Evolutionary conservation across 2,113 vertebrate genomes (phyloP).

Genomic region (Cyanocitta stelleri): DNA sequence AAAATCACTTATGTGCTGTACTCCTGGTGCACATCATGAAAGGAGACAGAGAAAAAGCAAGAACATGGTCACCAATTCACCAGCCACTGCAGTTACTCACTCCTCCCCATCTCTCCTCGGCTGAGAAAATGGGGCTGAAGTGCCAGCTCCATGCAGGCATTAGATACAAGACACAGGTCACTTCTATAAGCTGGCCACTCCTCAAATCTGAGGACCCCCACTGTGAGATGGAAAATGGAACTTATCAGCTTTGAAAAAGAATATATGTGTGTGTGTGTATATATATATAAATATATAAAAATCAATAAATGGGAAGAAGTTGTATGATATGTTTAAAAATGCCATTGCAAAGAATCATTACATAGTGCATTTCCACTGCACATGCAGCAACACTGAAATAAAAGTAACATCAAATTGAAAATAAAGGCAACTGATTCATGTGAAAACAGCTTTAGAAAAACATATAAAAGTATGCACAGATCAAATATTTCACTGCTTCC

Average conservation of each 20-base stretch:
- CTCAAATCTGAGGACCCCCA: background rate
- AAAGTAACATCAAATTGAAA: background rate
- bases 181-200: background rate
- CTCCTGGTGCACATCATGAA: background rate
- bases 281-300: too few relatives aligned
- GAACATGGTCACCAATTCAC: background rate
- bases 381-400: background rate
- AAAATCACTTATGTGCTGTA: background rate
- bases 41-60: background rate
- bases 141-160: rapidly evolving
- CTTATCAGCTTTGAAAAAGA: background rate
- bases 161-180: background rate
- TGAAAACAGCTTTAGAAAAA: background rate
- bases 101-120: background rate
- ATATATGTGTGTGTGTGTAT: too few relatives aligned
- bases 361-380: background rate
- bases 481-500: background rate
- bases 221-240: background rate
- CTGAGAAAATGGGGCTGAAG: background rate
- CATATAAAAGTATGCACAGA: background rate
- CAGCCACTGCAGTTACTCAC: background rate
- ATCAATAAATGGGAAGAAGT: background rate
- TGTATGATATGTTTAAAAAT: background rate
- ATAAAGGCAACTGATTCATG: background rate
- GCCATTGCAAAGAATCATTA: background rate